Conservation (phyloP, 2,113 vertebrate genomes). For the Pimephales promelas region DNA sequence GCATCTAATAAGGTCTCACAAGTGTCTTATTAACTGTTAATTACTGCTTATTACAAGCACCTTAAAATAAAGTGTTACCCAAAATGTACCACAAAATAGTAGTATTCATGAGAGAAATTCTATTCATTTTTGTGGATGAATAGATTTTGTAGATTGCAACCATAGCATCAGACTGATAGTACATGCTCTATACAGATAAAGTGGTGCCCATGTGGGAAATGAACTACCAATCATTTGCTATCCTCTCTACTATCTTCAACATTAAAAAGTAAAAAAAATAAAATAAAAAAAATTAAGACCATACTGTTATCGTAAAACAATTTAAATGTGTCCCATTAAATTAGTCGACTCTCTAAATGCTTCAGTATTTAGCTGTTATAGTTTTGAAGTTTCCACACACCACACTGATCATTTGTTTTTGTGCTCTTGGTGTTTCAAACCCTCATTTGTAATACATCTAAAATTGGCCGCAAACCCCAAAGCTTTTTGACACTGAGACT, state of each 20-base stretch:
- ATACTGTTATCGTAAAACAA: background rate
- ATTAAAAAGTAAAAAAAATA: background rate
- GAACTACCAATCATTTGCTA: background rate
- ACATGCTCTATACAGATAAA: too few species aligned
- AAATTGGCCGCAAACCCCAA: slow-evolving; percentile 21
- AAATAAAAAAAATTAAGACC: background rate
- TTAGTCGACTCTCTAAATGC: slow-evolving; percentile 13
- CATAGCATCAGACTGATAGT: background rate
- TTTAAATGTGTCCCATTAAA: slow-evolving; percentile 1
- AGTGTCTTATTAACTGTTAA: too few species aligned
- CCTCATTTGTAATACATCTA: slow-evolving; percentile 34
- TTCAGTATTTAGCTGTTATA: background rate
- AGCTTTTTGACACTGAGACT: slow-evolving; percentile 30
- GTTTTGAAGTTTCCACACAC: slow-evolving; percentile 1
- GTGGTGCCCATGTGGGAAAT: too few species aligned
- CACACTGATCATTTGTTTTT: slow-evolving; percentile 9
- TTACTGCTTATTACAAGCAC: too few species aligned
- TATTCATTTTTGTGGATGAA: background rate
- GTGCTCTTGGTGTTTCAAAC: background rate
- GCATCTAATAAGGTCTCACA: too few species aligned
- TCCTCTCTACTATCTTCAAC: background rate
- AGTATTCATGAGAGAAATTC: background rate
- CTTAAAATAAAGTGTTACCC: too few species aligned
- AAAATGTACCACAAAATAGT: background rate
- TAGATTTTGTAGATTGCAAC: background rate